Base-by-base conservation (phyloP, 2,113 vertebrate species). In the Hymenochirus boettgeri region DNA sequence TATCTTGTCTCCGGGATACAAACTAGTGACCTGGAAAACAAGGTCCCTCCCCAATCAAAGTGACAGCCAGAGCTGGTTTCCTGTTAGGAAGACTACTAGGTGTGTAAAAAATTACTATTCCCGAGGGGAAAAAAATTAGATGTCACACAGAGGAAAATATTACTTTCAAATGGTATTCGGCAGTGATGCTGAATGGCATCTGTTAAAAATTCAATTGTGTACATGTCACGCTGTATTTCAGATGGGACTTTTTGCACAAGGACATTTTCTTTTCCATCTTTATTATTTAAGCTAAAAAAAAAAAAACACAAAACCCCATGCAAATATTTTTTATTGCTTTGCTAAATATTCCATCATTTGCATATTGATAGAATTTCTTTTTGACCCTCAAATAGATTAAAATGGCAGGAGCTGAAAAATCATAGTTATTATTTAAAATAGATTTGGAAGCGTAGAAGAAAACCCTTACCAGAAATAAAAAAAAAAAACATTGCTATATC, bases 21-120 rank as follows among this genome's bases (percentile, higher is more conserved):
- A 87, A 71, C 78, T 80, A 76, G 74, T 94, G 94, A 95, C 91
- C 94, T 90, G 85, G 88, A 90, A 87, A 79, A 81, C 77, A 77
- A 80, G 82, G 80, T 84, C 85, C 86, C 85, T 85, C 89, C 85
- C 88, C 87, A 83, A 78, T 91, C 89, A 84, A 88, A 90, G 88
- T 92, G 89, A 92, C 92, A 91, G 89, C 75, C 85, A 79, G 82
- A 80, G 77, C 82, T 82, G 81, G 83, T 82, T 83, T 82, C 83
- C 85, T 79, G 81, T 84, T 85, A 89, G 83, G 79, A 81, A 80
- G 84, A 81, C 82, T 85, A 79, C 47, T 82, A 86, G 83, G 84
- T 89, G 89, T 92, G 88, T 94, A 93, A 93, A 93, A 86, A 90
- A 92, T 86, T 83, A 92, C 87, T 86, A 92, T 91, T 91, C 87